Evolutionary conservation across 2,888 invertebrate genomes (phyloP), one percentile per base, ranked within the genome.

Genomic region (Phaonia tiefii): DNA sequence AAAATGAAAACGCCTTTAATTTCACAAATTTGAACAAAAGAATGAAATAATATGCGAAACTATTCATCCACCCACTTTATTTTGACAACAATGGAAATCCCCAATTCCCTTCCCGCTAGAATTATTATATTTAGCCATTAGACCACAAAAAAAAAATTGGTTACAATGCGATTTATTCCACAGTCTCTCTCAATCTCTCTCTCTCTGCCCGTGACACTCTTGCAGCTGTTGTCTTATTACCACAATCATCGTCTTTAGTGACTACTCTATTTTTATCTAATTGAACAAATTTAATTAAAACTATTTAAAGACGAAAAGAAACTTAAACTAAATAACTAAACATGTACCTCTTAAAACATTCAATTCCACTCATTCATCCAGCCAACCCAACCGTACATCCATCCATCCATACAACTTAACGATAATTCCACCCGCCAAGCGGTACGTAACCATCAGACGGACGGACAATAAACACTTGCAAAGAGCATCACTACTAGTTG

Each of bases 21-120:
- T 63, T 63, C 3, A 39, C 31, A 31, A n/a, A 15, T 42, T 37
- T 63, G 20, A 7, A 58, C n/a, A 37, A 15, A 46, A 11, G 1
- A 46, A 46, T 37, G 8, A 31, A 31, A 31, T 31, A 8, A 31
- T 5, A 31, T 31, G 31, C 8, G 31, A 31, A 31, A 31, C 37
- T 39, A 78, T 63, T 42, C 71, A 81, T 81, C 75, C 81, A 72
- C 81, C 81, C 81, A 81, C 69, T 81, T 81, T 78, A 72, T 31
- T 31, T 31, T 31, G n/a, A n/a, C n/a, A n/a, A n/a, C n/a, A n/a
- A n/a, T n/a, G n/a, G n/a, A n/a, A n/a, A n/a, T n/a, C n/a, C n/a
- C n/a, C n/a, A n/a, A n/a, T n/a, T n/a, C n/a, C n/a, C n/a, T n/a
- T n/a, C n/a, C n/a, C n/a, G n/a, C n/a, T n/a, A n/a, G n/a, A n/a